Conservation (phyloP, 2,797 vertebrate genomes). For the Sebastes oblongus region DNA sequence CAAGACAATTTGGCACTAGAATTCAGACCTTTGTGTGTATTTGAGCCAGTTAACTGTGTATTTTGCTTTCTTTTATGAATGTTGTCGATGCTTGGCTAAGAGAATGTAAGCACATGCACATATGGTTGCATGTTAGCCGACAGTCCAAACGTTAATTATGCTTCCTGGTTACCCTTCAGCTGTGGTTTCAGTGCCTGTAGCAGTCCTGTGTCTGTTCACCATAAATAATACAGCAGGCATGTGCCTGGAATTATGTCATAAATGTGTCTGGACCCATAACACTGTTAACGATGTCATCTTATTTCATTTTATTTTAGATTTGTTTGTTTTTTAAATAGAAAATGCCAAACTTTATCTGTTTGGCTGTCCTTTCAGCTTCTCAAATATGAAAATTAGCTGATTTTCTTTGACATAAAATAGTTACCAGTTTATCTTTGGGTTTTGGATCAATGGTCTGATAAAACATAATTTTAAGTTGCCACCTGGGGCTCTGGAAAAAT, state of each 20-base stretch:
- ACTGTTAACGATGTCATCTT: background rate
- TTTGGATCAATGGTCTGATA: background rate
- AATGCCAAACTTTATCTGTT: background rate
- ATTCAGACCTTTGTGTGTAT: background rate
- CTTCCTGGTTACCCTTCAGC: slow-evolving; percentile 25
- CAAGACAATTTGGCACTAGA: slow-evolving; percentile 18
- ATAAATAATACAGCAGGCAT: slow-evolving; percentile 12
- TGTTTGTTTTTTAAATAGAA: background rate
- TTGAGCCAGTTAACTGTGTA: background rate
- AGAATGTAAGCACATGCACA: slow-evolving; percentile 14
- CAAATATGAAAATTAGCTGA: background rate
- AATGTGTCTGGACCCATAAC: background rate
- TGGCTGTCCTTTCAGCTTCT: background rate
- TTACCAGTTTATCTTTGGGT: background rate
- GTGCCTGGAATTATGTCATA: background rate
- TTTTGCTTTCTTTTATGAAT: background rate
- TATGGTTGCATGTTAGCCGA: slow-evolving; percentile 44
- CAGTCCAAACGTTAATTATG: slow-evolving; percentile 36
- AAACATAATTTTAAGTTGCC: background rate
- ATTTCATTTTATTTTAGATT: background rate
- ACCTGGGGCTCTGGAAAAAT: background rate
- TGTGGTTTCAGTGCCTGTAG: slow-evolving; percentile 9
- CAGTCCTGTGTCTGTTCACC: slow-evolving; percentile 19
- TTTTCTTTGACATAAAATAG: background rate
- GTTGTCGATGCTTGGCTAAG: slow-evolving; percentile 1